These are phyloP conservation scores for Paramuricea clavata DNA, from an alignment of 92 coral and sea anemone species.

Conservation along the genomic window DNA sequence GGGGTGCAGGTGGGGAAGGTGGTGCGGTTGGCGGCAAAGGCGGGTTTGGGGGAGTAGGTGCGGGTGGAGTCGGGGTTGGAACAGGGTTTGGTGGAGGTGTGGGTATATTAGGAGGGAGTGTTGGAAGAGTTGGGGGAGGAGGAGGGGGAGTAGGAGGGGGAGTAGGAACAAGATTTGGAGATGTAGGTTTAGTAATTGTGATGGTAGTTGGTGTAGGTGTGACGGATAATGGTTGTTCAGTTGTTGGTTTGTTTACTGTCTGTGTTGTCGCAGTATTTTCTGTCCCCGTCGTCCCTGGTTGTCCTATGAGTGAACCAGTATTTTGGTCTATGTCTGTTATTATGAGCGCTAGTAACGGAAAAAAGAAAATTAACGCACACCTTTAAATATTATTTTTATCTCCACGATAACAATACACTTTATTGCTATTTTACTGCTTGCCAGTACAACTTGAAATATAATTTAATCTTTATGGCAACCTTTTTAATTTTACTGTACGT, in stretches of 20 bases:
- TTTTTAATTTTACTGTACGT: no score
- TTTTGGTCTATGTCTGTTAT: slow-evolving; percentile 50
- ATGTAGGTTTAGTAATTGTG: slow-evolving; percentile 38
- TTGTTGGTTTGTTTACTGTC: background rate
- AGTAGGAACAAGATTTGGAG: slow-evolving; percentile 52
- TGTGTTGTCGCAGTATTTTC: slow-evolving; percentile 5
- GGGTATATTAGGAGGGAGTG: slow-evolving; percentile 32
- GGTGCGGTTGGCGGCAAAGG: background rate
- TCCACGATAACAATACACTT: background rate
- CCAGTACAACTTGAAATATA: no score
- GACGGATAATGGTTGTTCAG: slow-evolving; percentile 20
- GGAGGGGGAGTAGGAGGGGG: slow-evolving; percentile 35
- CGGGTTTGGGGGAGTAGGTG: background rate
- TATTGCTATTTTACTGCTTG: background rate
- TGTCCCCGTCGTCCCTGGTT: no score
- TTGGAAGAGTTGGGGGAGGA: background rate
- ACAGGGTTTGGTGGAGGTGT: background rate
- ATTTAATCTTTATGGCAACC: no score
- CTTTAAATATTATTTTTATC: background rate
- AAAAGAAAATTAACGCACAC: slow-evolving; percentile 1
- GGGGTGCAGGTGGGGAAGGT: background rate
- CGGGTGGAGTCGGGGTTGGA: background rate
- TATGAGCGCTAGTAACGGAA: slow-evolving; percentile 29
- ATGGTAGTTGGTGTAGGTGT: background rate
- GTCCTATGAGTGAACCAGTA: no score